Percentiles rank a stretch among this genome's conserved stretches.
phyloP scores from a whole-genome alignment of 1,140 invertebrate species.

The Trichonephila inaurata region DNA sequence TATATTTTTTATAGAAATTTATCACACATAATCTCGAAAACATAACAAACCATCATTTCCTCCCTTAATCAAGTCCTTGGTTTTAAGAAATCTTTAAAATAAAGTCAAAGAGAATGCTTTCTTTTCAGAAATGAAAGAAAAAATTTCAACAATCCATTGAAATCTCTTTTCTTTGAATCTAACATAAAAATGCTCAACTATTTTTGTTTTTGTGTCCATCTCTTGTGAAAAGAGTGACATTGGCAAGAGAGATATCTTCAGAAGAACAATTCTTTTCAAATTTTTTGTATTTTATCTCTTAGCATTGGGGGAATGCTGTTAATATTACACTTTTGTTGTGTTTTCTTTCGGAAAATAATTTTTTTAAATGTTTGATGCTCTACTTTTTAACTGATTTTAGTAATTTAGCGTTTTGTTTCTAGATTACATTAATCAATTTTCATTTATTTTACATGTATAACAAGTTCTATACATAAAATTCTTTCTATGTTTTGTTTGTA shows the following conservation, averaged over 20 bases:
- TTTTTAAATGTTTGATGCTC: too few relatives aligned
- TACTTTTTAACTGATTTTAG: too few relatives aligned
- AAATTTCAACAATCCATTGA: conserved; percentile 1
- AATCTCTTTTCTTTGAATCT: conserved; percentile 2
- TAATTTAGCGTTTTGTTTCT: too few relatives aligned
- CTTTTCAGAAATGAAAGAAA: neutral
- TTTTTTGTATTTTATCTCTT: neutral
- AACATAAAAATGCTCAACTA: neutral
- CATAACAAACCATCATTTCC: neutral
- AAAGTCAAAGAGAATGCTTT: neutral
- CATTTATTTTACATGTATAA: too few relatives aligned
- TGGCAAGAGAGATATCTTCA: neutral
- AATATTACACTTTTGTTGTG: neutral
- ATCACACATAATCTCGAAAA: too few relatives aligned
- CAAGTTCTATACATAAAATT: too few relatives aligned
- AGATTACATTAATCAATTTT: too few relatives aligned
- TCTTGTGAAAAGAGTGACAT: neutral
- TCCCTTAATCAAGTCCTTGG: neutral
- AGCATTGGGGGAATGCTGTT: neutral
- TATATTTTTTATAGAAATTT: too few relatives aligned
- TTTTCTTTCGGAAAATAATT: too few relatives aligned
- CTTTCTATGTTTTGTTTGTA: too few relatives aligned
- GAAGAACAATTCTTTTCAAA: neutral
- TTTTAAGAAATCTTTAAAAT: neutral
- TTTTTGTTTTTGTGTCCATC: neutral